Conservation (phyloP, 2,888 invertebrate species). For the Drosophila kambysellisi region DNA sequence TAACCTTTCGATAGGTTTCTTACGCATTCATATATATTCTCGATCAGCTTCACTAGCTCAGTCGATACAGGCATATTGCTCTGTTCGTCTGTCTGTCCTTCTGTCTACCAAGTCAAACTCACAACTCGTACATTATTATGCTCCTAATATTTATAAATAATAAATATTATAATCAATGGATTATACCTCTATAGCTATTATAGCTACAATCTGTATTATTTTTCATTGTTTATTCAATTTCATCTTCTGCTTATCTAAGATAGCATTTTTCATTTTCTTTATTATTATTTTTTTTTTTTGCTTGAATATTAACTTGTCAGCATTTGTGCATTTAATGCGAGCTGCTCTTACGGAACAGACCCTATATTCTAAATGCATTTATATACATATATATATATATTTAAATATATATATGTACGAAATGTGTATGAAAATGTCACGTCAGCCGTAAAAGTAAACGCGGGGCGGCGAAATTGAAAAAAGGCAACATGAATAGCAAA, state of each 20-base stretch:
- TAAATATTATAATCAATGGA: background rate
- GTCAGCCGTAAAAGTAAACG: constrained; percentile 67
- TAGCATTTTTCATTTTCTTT: background rate
- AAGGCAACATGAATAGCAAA: constrained; percentile 25
- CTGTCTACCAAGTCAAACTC: no score
- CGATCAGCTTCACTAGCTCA: no score
- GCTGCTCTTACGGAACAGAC: constrained; percentile 19
- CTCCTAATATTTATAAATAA: background rate
- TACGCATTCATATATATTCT: no score
- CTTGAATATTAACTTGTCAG: constrained; percentile 64
- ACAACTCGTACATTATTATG: background rate
- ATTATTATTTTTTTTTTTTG: background rate
- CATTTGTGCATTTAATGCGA: constrained; percentile 49
- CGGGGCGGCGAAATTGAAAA: constrained; percentile 50
- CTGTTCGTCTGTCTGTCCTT: no score
- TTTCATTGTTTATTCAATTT: background rate
- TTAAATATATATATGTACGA: constrained; percentile 16
- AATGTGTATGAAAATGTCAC: constrained; percentile 61
- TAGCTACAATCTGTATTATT: background rate
- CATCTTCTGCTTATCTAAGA: background rate
- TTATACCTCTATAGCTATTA: background rate
- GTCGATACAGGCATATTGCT: no score
- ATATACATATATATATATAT: constrained; percentile 20
- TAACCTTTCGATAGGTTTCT: background rate
- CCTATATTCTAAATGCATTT: constrained; percentile 16